Base-by-base conservation (phyloP, 2,888 invertebrate genomes). In the Neuroscelio doddi region DNA sequence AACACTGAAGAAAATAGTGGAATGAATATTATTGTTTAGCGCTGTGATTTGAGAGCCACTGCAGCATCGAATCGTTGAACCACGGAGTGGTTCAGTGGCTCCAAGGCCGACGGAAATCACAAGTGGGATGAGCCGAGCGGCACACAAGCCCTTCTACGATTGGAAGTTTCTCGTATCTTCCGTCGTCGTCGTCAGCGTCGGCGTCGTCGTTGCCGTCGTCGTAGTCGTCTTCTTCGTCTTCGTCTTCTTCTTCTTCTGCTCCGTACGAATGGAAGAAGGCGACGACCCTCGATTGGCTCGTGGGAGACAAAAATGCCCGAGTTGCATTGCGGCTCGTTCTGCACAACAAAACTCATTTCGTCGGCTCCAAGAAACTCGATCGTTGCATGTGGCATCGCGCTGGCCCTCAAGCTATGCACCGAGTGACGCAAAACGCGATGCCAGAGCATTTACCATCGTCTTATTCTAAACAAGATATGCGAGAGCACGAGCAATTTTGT, bases 51-150 rank as follows among this genome's bases (percentile, higher is more conserved):
- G 84, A 83, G 83, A 76, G 75, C 73, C 83, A 67, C 82, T 81
- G 82, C 46, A 67, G 68, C 82, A 72, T 80, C 81, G 80, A 84
- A 84, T 82, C 84, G 84, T 84, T 84, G 84, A 84, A 84, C 84
- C 82, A 80, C 83, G 77, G 80, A 84, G 83, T 84, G 83, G 84
- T 83, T 84, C 83, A 84, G 84, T 84, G 83, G 84, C 84, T 84
- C 82, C 84, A 84, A 84, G 84, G 84, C 82, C 84, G 84, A 80
- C 82, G 83, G 83, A 83, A 83, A 84, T 80, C 79, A 81, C 80
- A 81, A 81, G 80, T 81, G 81, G 79, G 80, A 80, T 79, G 78
- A 72, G 75, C 71, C 57, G 56, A 44, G 50, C 70, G 67, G 68
- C 64, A 49, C 65, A 36, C 69, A 58, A 65, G 72, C 58, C 63